Percentiles rank a stretch among this genome's conserved stretches.
Evolutionary conservation across 2,888 invertebrate species (phyloP).

Genomic region (Diarsia rubi): DNA sequence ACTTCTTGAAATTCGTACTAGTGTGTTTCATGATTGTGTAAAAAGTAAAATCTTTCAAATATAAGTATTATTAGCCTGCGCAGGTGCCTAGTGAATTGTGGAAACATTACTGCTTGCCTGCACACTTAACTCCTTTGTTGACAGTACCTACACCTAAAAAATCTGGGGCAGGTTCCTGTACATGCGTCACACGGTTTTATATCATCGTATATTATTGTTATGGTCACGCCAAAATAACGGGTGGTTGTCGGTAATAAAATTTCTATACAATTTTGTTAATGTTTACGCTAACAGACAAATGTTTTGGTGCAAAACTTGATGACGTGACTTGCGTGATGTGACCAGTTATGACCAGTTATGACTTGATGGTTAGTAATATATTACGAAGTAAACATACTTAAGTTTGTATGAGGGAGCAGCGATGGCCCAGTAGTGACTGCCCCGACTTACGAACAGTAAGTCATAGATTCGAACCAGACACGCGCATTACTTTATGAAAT

Average conservation of each 20-base stretch:
- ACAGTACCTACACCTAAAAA: constrained; percentile 39
- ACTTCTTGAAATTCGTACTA: neutral
- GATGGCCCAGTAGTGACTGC: no score
- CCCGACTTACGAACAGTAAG: no score
- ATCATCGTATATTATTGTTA: constrained; percentile 70
- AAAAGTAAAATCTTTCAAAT: neutral
- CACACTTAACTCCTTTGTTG: neutral
- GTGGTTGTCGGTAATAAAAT: constrained; percentile 60
- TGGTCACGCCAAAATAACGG: constrained; percentile 66
- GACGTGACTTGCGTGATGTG: constrained; percentile 42
- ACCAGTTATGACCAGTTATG: constrained; percentile 22
- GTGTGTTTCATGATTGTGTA: neutral
- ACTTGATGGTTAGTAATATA: constrained; percentile 44
- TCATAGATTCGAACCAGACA: no score
- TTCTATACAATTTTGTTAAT: constrained; percentile 60
- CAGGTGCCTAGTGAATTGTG: neutral
- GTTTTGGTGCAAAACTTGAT: constrained; percentile 40
- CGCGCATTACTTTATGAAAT: no score
- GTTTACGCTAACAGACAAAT: constrained; percentile 59
- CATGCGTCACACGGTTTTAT: constrained; percentile 70
- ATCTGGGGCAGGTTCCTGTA: constrained; percentile 60
- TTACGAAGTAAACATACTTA: constrained; percentile 15
- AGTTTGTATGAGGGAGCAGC: no score
- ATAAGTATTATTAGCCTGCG: neutral
- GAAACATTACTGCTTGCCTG: neutral